A percentile compares a stretch with the other conserved stretches of the same genome.
Evolutionary conservation across 2,113 vertebrate genomes (phyloP).

Genomic region (Hypocryptadius cinnamomeus): DNA sequence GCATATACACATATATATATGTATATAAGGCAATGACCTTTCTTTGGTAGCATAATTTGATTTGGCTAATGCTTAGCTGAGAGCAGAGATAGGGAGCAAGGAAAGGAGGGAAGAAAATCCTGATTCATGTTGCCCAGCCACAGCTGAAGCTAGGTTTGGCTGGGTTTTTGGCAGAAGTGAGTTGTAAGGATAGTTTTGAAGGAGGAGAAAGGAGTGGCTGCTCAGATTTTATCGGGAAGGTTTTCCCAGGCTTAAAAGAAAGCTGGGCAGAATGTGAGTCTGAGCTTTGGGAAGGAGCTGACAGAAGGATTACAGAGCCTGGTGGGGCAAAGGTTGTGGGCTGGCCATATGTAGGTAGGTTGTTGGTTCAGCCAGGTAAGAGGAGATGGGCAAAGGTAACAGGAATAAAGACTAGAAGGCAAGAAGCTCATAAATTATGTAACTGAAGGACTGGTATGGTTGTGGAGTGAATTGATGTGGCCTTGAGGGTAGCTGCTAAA

Average conservation of each 20-base stretch:
- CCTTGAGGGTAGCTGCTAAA: background rate
- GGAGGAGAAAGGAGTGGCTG: constrained; percentile 34
- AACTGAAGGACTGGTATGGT: background rate
- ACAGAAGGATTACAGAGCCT: background rate
- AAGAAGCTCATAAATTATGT: constrained; percentile 33
- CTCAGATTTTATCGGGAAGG: constrained; percentile 3
- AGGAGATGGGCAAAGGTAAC: constrained; percentile 12
- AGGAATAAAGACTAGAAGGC: constrained; percentile 1
- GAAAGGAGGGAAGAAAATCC: background rate
- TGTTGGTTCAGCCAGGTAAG: background rate
- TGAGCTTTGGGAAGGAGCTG: background rate
- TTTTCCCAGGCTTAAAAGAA: constrained; percentile 32
- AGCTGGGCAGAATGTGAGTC: background rate
- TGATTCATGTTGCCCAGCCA: background rate
- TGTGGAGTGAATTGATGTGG: background rate
- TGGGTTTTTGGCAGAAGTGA: background rate
- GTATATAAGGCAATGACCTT: background rate
- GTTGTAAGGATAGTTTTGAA: background rate
- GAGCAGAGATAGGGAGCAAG: background rate
- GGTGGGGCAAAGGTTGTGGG: background rate
- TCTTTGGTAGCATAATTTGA: background rate
- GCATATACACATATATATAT: rapidly evolving
- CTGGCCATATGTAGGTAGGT: background rate
- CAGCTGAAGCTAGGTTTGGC: background rate
- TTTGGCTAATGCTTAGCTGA: background rate